Conservation (phyloP, 2,797 vertebrate genomes). For the Myiothlypis coronata region DNA sequence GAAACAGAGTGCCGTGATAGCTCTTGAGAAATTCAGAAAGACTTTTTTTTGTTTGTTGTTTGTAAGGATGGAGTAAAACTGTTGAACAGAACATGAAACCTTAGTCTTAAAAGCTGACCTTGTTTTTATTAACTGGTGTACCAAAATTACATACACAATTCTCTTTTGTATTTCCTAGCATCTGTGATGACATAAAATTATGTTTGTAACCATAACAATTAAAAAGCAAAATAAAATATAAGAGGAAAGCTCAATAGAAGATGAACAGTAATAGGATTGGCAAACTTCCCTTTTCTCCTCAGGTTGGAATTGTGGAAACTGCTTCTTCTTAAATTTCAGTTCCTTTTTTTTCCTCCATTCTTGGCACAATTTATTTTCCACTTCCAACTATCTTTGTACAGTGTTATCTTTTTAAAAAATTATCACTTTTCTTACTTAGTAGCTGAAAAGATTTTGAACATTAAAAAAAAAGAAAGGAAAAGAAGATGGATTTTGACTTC, state of each 20-base stretch:
- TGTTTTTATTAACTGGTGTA: background rate
- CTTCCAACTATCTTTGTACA: background rate
- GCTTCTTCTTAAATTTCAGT: background rate
- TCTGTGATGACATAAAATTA: background rate
- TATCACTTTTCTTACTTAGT: background rate
- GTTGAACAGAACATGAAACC: background rate
- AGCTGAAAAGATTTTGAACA: background rate
- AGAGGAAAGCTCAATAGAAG: background rate
- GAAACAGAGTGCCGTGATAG: background rate
- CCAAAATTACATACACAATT: background rate
- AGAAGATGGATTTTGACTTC: background rate
- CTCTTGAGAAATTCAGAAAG: background rate
- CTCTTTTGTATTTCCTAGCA: background rate
- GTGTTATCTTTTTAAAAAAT: background rate
- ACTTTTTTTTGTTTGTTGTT: background rate
- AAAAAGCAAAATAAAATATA: background rate
- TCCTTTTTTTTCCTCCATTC: background rate
- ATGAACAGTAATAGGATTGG: background rate
- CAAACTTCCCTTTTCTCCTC: background rate
- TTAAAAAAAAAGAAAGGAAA: background rate
- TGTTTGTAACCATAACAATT: background rate
- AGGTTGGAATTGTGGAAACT: background rate
- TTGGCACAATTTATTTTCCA: background rate
- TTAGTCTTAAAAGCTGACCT: background rate
- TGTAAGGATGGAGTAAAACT: background rate